Conservation (phyloP, 2,888 invertebrate species). For the Dilophus febrilis region DNA sequence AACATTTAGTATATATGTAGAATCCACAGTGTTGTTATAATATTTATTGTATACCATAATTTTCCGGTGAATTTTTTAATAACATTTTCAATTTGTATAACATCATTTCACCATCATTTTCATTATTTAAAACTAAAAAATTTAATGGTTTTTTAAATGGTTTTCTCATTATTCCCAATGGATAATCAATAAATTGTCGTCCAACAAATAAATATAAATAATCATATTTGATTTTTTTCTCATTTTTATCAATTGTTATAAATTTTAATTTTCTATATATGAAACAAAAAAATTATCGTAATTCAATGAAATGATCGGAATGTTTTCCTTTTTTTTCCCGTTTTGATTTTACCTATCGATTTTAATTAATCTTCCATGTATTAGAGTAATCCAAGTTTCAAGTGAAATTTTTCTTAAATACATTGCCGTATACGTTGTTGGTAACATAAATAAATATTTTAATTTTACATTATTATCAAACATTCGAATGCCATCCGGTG, state of each 20-base stretch:
- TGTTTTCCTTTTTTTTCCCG: not conserved
- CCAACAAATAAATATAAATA: constrained; percentile 38
- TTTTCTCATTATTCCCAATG: constrained; percentile 16
- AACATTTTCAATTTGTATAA: not conserved
- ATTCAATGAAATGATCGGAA: too few relatives aligned
- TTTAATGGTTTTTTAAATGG: constrained; percentile 34
- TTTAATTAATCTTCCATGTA: constrained; percentile 37
- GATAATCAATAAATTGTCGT: constrained; percentile 38
- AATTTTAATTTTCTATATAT: constrained; percentile 36
- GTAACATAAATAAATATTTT: not conserved
- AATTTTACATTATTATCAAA: constrained; percentile 1
- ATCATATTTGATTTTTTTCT: constrained; percentile 32
- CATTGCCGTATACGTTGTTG: constrained; percentile 28
- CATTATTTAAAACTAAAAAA: constrained; percentile 42
- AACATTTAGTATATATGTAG: too few relatives aligned
- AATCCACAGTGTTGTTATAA: too few relatives aligned
- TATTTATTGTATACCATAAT: too few relatives aligned
- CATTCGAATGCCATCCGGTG: constrained; percentile 38
- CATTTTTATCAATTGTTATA: constrained; percentile 32
- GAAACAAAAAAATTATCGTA: not conserved
- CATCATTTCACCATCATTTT: constrained; percentile 30
- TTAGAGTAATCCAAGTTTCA: constrained; percentile 45
- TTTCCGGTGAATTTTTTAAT: too few relatives aligned
- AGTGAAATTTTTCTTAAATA: constrained; percentile 41
- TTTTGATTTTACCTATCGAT: constrained; percentile 36